phyloP scores from a whole-genome alignment of 2,797 vertebrate genomes.

The Semaprochilodus insignis region DNA sequence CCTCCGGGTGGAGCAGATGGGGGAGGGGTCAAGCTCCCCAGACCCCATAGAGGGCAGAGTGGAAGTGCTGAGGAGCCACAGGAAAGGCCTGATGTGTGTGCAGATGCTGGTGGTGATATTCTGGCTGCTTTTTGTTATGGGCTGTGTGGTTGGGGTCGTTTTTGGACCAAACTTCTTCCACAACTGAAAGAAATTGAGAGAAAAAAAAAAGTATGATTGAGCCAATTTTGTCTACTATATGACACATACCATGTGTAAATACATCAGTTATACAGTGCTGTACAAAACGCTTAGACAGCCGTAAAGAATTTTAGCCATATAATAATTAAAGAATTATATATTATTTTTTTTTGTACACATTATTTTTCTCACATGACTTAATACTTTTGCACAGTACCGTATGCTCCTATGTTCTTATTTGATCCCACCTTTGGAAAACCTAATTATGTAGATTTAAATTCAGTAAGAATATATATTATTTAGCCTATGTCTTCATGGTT shows the following conservation, averaged over 20 bases:
- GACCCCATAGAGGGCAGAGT: constrained; percentile 54
- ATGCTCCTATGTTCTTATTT: not conserved
- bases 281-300: no score
- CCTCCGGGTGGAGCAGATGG: constrained; percentile 82
- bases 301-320: not conserved
- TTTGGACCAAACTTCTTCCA: constrained; percentile 76
- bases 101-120: constrained; percentile 77
- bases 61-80: constrained; percentile 69
- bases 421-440: not conserved
- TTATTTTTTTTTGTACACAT: not conserved
- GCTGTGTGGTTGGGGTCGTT: constrained; percentile 76
- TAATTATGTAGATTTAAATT: not conserved
- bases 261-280: no score
- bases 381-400: not conserved
- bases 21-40: constrained; percentile 54
- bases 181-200: constrained; percentile 41
- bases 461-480: not conserved
- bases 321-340: no score
- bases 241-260: no score
- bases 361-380: not conserved
- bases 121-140: constrained; percentile 79
- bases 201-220: not conserved
- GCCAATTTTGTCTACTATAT: not conserved
- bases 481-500: not conserved
- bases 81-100: constrained; percentile 71